Base-by-base conservation (phyloP, 2,888 invertebrate genomes). In the Linnaemya tessellans region DNA sequence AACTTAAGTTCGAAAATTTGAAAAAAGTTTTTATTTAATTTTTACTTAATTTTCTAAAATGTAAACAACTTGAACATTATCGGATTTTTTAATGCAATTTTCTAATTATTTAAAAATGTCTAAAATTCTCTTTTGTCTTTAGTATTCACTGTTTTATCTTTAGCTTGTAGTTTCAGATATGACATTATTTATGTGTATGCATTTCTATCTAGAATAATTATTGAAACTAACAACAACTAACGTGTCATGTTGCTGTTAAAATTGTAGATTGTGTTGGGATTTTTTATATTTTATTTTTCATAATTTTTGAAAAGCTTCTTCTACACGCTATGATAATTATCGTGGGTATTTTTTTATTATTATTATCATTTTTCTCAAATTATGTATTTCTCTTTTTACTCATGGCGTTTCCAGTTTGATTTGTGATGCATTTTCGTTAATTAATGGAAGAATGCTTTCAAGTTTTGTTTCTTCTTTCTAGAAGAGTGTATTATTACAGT, bases 281-380 rank as follows among this genome's bases (percentile, higher is more conserved):
- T 71, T 56, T 71, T 67, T 74, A 22, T 18, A 10, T 11, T n/a
- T n/a, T 30, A 30, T 46, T 51, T 75, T 41, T 56, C 13, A 22
- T 58, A 30, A 58, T 25, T 13, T 41, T 60, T 51, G 13, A 51
- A 65, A 77, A 58, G 18, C 49, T 73, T 49, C 71, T 82, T 68
- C 56, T 5, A 73, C 82, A 83, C 77, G 77, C 71, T 51, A 78
- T 51, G 1, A 15, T 73, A 60, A 71, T 83, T 78, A 67, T 43
- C n/a, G 62, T 71, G 68, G 58, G 67, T 41, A 35, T 38, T 60
- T 38, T 13, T 58, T 38, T 30, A 41, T 30, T 49, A 49, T 49
- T 18, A 49, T 49, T 49, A 15, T 38, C 11, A 41, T 65, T 65
- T 10, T 58, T 62, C 70, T 64, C n/a, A 54, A 64, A 71, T 38